Conservation (phyloP, 2,888 invertebrate genomes). For the Latheticus oryzae region DNA sequence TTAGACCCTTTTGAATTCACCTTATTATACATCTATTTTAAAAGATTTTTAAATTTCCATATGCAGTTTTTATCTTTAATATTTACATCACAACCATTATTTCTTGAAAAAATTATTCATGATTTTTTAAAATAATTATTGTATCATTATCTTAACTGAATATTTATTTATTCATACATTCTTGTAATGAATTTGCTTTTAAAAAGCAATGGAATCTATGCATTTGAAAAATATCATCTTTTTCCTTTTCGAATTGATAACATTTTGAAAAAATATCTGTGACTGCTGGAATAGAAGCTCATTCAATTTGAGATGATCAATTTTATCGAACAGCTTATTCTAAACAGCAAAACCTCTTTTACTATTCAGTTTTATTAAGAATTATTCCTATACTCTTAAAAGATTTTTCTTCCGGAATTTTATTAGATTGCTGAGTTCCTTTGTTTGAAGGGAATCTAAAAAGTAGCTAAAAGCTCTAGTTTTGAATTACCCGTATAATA, state of each 20-base stretch:
- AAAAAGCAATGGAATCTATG: too few species aligned
- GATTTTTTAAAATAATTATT: constrained; percentile 5
- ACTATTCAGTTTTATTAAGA: constrained; percentile 13
- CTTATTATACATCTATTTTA: constrained; percentile 4
- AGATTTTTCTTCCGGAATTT: constrained; percentile 19
- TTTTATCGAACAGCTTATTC: constrained; percentile 12
- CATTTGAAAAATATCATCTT: too few species aligned
- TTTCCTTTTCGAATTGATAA: too few species aligned
- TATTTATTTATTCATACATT: too few species aligned
- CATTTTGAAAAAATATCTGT: too few species aligned
- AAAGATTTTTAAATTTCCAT: neutral
- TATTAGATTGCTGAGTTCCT: constrained; percentile 19
- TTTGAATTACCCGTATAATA: constrained; percentile 34
- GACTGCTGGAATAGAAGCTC: too few species aligned
- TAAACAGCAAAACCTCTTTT: constrained; percentile 7
- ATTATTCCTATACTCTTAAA: constrained; percentile 15
- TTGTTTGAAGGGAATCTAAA: constrained; percentile 26
- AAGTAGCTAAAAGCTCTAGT: constrained; percentile 31
- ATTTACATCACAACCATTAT: constrained; percentile 7
- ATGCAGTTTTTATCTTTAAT: constrained; percentile 5
- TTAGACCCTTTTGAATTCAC: constrained; percentile 8
- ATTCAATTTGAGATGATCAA: constrained; percentile 7
- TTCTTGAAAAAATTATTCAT: constrained; percentile 11
- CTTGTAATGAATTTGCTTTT: too few species aligned
- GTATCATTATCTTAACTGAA: constrained; percentile 1